phyloP scores from a whole-genome alignment of 2,888 invertebrate genomes.

The Zaprionus bogoriensis region DNA sequence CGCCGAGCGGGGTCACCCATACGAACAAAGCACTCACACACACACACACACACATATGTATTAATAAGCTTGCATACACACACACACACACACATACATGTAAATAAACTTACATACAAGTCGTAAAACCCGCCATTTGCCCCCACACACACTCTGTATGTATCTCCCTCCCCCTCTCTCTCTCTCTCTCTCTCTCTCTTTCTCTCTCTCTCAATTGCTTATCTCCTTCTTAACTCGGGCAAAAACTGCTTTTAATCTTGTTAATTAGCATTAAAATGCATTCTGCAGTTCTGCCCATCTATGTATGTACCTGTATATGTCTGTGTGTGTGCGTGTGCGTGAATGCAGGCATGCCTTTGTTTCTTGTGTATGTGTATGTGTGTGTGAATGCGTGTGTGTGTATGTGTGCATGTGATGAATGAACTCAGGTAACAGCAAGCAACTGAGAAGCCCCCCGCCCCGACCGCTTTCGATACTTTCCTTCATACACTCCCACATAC shows the following conservation, averaged over 20 bases:
- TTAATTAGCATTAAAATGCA: slow-evolving; percentile 1
- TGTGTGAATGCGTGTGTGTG: slow-evolving; percentile 24
- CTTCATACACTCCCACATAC: slow-evolving; percentile 1
- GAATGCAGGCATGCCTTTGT: slow-evolving; percentile 3
- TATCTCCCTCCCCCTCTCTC: slow-evolving; percentile 28
- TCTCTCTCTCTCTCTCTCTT: slow-evolving; percentile 27
- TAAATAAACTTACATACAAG: no score
- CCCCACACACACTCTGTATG: slow-evolving; percentile 27
- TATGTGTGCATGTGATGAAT: slow-evolving; percentile 14
- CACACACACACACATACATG: not conserved
- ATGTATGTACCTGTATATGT: not conserved
- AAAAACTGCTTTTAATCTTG: slow-evolving; percentile 1
- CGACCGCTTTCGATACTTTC: not conserved
- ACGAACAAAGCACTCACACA: not conserved
- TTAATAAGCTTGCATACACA: no score
- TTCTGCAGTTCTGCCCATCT: not conserved
- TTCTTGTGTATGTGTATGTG: slow-evolving; percentile 8
- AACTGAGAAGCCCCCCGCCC: not conserved
- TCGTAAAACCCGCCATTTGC: no score
- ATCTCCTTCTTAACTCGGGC: not conserved
- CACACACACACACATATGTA: not conserved
- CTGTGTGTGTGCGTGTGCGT: slow-evolving; percentile 7
- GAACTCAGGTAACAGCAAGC: slow-evolving; percentile 4
- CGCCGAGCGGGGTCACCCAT: not conserved
- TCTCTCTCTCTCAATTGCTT: slow-evolving; percentile 13